Percentiles rank a stretch among this genome's conserved stretches.
Conservation (phyloP, 2,888 invertebrate species). For the Antheraea assamensis region DNA sequence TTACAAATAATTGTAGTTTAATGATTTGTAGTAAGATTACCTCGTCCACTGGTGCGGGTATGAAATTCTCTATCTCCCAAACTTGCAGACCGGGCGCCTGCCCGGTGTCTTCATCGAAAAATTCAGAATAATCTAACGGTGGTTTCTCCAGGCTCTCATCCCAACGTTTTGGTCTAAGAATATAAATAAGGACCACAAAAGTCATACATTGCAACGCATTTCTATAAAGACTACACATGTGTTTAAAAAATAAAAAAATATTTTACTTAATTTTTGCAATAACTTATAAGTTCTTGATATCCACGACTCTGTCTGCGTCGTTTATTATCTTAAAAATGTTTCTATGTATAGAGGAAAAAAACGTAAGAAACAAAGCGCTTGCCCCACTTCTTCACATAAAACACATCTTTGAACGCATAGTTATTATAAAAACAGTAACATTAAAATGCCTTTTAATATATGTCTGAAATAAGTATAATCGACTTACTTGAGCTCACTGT, state of each 20-base stretch:
- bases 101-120: slow-evolving; percentile 97
- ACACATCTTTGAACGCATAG: too few relatives aligned
- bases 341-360: too few relatives aligned
- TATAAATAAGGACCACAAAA: background rate
- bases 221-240: background rate
- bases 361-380: too few relatives aligned
- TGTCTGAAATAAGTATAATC: background rate
- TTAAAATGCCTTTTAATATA: background rate
- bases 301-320: too few relatives aligned
- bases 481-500: slow-evolving; percentile 85
- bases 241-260: too few relatives aligned
- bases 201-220: background rate
- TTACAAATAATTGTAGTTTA: too few relatives aligned
- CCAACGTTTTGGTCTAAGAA: slow-evolving; percentile 93
- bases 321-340: too few relatives aligned
- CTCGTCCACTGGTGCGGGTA: slow-evolving; percentile 97
- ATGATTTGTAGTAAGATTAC: slow-evolving; percentile 52
- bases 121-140: slow-evolving; percentile 97
- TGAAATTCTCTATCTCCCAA: slow-evolving; percentile 99
- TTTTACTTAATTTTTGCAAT: too few relatives aligned
- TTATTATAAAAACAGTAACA: too few relatives aligned
- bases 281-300: too few relatives aligned
- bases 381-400: too few relatives aligned
- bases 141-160: slow-evolving; percentile 98
- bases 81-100: slow-evolving; percentile 95